Conservation (phyloP, 1,140 invertebrate species). For the Lasioglossum albipes region DNA sequence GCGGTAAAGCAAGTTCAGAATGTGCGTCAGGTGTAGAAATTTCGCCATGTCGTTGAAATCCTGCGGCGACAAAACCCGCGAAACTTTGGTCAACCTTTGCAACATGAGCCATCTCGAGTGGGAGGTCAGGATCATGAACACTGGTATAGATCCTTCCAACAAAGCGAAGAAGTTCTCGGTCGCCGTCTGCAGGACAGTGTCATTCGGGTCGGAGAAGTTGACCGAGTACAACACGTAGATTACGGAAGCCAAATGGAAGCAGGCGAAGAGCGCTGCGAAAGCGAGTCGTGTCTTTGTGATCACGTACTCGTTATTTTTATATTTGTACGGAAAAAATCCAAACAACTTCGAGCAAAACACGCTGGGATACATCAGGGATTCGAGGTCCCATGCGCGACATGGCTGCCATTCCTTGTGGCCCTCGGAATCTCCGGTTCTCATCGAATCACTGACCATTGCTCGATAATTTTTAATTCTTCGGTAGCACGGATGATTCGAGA, state of each 20-base stretch:
- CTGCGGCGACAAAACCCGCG: conserved; percentile 57
- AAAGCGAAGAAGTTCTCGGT: conserved; percentile 65
- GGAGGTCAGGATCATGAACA: conserved; percentile 47
- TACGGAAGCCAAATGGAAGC: not conserved
- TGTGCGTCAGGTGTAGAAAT: conserved; percentile 38
- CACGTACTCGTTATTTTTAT: conserved; percentile 17
- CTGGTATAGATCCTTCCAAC: conserved; percentile 31
- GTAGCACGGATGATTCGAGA: too few species aligned
- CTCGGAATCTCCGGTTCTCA: not conserved
- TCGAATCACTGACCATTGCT: not conserved
- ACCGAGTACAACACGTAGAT: conserved; percentile 54
- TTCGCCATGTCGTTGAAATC: conserved; percentile 48
- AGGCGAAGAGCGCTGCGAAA: conserved; percentile 37
- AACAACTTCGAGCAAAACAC: not conserved
- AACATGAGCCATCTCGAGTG: conserved; percentile 55
- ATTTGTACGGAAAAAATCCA: conserved; percentile 37
- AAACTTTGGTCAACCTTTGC: conserved; percentile 47
- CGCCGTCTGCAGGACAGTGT: conserved; percentile 49
- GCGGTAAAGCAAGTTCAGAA: not conserved
- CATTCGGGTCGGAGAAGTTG: conserved; percentile 27
- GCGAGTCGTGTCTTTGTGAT: conserved; percentile 26
- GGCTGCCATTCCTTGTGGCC: not conserved
- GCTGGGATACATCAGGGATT: not conserved
- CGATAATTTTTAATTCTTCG: too few species aligned
- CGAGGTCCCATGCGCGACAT: not conserved